phyloP scores from a whole-genome alignment of 2,113 vertebrate genomes.

The Notothenia coriiceps region DNA sequence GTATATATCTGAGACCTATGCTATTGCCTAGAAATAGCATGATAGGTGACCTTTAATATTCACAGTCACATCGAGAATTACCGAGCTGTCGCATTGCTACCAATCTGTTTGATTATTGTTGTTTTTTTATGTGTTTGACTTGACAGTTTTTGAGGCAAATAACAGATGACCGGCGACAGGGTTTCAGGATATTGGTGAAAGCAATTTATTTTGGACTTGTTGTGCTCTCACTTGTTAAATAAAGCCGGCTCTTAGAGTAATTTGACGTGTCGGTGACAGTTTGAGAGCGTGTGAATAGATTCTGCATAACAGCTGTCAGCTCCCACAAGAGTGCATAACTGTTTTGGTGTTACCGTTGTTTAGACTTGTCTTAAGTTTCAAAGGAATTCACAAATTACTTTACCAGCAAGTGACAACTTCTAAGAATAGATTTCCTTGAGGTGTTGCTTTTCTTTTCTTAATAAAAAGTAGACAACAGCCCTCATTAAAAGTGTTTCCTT shows the following conservation, averaged over 20 bases:
- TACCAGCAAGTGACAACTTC: slow-evolving; percentile 9
- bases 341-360: slow-evolving; percentile 6
- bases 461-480: neutral
- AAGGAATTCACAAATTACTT: neutral
- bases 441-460: neutral
- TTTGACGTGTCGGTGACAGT: slow-evolving; percentile 55
- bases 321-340: neutral
- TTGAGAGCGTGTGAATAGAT: slow-evolving; percentile 35
- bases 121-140: neutral
- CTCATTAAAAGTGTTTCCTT: neutral
- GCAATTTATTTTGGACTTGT: slow-evolving; percentile 46
- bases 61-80: neutral
- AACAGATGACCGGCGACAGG: slow-evolving; percentile 14
- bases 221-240: slow-evolving; percentile 45
- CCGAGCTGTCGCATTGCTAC: slow-evolving; percentile 21
- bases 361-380: slow-evolving; percentile 1
- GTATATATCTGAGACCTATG: too few relatives aligned
- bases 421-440: neutral
- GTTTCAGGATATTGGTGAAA: slow-evolving; percentile 10
- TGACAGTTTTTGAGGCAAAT: slow-evolving; percentile 35
- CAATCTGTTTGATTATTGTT: slow-evolving; percentile 6
- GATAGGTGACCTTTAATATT: neutral
- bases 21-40: too few relatives aligned
- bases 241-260: slow-evolving; percentile 27
- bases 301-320: slow-evolving; percentile 34